These are phyloP conservation scores for Aix galericulata DNA, from an alignment of 2,113 vertebrate genomes.

Conservation along the genomic window DNA sequence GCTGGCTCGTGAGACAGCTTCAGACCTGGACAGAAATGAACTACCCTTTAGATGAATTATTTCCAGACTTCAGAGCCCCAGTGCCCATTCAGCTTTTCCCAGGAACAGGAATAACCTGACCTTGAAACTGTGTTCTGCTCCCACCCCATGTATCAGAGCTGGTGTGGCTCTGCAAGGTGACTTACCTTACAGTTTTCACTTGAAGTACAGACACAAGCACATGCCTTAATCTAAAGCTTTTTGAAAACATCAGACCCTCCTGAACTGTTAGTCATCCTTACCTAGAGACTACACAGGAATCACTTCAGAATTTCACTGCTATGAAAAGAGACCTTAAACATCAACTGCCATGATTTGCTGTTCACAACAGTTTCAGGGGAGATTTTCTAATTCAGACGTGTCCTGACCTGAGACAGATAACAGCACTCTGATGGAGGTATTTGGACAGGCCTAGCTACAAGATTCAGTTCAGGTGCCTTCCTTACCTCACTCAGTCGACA, in stretches of 20 bases:
- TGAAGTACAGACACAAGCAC: background rate
- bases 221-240: background rate
- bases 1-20: background rate
- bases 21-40: background rate
- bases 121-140: background rate
- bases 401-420: background rate
- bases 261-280: background rate
- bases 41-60: background rate
- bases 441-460: background rate
- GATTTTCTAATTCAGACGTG: background rate
- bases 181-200: background rate
- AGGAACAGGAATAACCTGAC: background rate
- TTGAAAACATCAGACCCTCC: background rate
- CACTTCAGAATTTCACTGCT: background rate
- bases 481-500: constrained; percentile 88
- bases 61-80: background rate
- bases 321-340: background rate
- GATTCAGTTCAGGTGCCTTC: background rate
- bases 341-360: background rate
- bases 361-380: background rate
- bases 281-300: background rate
- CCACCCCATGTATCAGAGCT: background rate
- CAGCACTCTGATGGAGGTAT: background rate
- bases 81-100: background rate
- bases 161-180: background rate